Conservation (phyloP, 2,888 invertebrate genomes). For the Argyresthia goedartella region DNA sequence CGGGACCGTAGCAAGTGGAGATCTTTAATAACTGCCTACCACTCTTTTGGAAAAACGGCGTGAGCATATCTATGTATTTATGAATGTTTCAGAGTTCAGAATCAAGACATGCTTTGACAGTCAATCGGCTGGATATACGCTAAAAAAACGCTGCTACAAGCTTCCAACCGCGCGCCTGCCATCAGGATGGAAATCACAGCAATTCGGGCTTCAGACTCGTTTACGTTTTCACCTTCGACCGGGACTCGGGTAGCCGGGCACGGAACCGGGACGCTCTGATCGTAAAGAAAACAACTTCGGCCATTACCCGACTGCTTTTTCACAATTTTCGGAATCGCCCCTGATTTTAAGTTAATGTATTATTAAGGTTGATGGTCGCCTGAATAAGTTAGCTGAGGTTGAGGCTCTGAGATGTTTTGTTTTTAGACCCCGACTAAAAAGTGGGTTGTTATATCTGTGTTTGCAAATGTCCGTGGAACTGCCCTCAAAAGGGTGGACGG, state of each 20-base stretch:
- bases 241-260: background rate
- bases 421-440: background rate
- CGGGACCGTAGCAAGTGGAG: too few relatives aligned
- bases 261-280: background rate
- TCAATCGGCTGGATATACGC: too few relatives aligned
- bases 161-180: background rate
- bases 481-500: background rate
- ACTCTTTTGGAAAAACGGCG: too few relatives aligned
- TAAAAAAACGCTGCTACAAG: too few relatives aligned
- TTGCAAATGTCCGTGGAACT: background rate
- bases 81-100: too few relatives aligned
- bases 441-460: background rate
- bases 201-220: constrained; percentile 15
- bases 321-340: background rate
- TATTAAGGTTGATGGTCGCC: constrained; percentile 8
- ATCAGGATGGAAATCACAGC: background rate
- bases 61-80: too few relatives aligned
- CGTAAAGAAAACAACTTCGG: constrained; percentile 10
- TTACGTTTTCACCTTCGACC: constrained; percentile 23
- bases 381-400: constrained; percentile 1
- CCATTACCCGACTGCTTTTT: constrained; percentile 6
- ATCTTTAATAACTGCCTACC: too few relatives aligned
- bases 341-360: constrained; percentile 4
- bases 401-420: background rate
- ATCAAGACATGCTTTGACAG: too few relatives aligned